Conservation (phyloP, 2,113 vertebrate genomes). For the Cygnus atratus region DNA sequence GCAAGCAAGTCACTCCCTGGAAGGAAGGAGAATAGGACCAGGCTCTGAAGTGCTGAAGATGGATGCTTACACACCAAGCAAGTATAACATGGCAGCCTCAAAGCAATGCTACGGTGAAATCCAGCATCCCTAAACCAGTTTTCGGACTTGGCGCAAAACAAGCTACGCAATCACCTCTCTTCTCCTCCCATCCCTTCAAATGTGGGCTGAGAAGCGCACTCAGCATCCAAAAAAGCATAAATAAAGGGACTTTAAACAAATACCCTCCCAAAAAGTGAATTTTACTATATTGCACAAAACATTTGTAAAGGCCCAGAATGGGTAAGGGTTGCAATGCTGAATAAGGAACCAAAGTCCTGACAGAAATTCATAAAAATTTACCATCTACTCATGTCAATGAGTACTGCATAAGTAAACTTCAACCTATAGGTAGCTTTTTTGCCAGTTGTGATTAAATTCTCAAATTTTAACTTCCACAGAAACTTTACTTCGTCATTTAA, state of each 20-base stretch:
- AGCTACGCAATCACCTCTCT: rapidly evolving
- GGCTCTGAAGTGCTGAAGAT: no score
- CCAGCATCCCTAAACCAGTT: background rate
- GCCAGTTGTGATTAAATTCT: background rate
- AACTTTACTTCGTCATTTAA: background rate
- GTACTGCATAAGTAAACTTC: background rate
- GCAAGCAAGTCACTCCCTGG: background rate
- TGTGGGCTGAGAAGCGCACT: background rate
- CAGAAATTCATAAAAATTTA: no score
- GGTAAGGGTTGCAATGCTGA: background rate
- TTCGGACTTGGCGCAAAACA: background rate
- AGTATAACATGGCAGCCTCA: no score
- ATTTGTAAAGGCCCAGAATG: background rate
- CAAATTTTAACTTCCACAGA: background rate
- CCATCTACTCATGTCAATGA: background rate
- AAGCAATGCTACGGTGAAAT: background rate
- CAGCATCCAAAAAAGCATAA: background rate
- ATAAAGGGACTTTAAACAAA: background rate
- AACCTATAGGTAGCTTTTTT: background rate
- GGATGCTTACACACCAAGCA: no score
- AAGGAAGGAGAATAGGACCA: background rate
- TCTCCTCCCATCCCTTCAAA: background rate
- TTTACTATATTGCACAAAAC: background rate
- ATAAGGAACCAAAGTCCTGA: background rate
- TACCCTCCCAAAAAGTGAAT: background rate